phyloP scores from a whole-genome alignment of 2,888 invertebrate species.

The Oscheius sp. region DNA sequence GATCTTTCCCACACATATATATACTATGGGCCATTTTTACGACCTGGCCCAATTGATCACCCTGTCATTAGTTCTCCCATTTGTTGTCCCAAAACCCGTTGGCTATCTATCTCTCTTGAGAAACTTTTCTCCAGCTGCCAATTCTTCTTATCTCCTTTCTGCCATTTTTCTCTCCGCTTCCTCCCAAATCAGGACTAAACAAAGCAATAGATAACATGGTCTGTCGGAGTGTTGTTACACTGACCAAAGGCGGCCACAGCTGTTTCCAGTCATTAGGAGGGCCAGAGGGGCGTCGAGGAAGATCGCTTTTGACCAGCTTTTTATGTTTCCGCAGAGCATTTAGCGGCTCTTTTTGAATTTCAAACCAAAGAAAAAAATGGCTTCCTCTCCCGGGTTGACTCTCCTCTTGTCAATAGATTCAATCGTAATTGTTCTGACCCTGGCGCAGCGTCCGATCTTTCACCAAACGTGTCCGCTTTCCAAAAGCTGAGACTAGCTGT shows the following conservation, averaged over 20 bases:
- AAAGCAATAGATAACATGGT: not conserved
- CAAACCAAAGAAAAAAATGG: not conserved
- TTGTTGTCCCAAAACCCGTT: not conserved
- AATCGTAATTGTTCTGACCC: slow-evolving; percentile 25
- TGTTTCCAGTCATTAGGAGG: slow-evolving; percentile 20
- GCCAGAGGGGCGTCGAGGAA: not conserved
- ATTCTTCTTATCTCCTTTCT: not conserved
- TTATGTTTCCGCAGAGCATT: not conserved
- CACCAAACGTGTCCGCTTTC: not conserved
- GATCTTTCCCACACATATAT: too few species aligned
- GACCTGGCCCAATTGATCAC: too few species aligned
- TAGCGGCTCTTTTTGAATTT: not conserved
- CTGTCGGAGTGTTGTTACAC: slow-evolving; percentile 14
- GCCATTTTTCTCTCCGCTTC: not conserved
- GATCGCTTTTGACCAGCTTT: slow-evolving; percentile 3
- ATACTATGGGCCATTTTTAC: too few species aligned
- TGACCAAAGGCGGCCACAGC: slow-evolving; percentile 15
- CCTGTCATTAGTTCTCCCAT: not conserved
- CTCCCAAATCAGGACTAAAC: not conserved
- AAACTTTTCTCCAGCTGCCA: not conserved
- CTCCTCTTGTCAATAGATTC: slow-evolving; percentile 18
- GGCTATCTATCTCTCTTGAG: not conserved
- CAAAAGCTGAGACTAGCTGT: slow-evolving; percentile 18
- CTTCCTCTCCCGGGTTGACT: not conserved
- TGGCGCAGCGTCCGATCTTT: slow-evolving; percentile 12